phyloP scores from a whole-genome alignment of 2,113 vertebrate genomes.

The Eudyptes chrysolophus region DNA sequence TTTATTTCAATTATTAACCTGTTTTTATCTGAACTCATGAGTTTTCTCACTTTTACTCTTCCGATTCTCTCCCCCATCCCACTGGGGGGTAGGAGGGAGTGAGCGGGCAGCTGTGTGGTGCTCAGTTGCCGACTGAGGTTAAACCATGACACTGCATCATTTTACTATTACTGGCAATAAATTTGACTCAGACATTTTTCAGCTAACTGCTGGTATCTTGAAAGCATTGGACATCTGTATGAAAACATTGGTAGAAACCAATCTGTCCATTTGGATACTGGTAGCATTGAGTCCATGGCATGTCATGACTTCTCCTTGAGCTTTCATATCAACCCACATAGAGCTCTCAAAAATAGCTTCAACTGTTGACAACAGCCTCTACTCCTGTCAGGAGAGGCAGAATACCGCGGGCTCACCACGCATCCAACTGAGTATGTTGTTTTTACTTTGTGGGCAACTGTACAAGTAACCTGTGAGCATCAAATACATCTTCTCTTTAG shows the following conservation, averaged over 20 bases:
- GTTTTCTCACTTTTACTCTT: too few relatives aligned
- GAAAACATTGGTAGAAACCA: not conserved
- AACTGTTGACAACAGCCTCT: not conserved
- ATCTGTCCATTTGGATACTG: not conserved
- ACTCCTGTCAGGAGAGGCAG: not conserved
- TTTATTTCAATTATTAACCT: too few relatives aligned
- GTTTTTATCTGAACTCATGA: too few relatives aligned
- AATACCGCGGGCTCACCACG: not conserved
- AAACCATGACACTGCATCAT: not conserved
- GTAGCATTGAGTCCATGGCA: accelerated
- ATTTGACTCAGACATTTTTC: not conserved
- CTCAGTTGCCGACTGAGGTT: too few relatives aligned
- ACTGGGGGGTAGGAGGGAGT: too few relatives aligned
- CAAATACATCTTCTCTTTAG: not conserved
- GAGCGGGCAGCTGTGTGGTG: too few relatives aligned
- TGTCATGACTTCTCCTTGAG: not conserved
- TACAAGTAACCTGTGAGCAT: not conserved
- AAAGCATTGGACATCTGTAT: not conserved
- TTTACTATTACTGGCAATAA: not conserved
- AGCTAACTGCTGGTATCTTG: not conserved
- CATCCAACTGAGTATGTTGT: not conserved
- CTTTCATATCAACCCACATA: not conserved
- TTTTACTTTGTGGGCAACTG: not conserved
- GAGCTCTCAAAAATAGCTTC: not conserved
- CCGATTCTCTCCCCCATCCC: too few relatives aligned